phyloP scores from a whole-genome alignment of 2,113 vertebrate genomes.

The Galemys pyrenaicus region DNA sequence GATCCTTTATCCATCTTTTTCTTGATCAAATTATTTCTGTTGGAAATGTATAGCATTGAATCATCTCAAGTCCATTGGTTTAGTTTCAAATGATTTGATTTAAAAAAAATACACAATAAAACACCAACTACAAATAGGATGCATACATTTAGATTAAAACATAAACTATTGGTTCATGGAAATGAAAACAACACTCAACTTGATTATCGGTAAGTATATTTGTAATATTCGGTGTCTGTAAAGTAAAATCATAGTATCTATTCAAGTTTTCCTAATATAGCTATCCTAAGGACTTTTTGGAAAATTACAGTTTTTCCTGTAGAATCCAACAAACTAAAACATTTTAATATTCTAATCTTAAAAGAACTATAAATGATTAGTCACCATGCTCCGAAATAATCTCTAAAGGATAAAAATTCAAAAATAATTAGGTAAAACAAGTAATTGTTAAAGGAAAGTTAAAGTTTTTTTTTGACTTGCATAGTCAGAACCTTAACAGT shows the following conservation, averaged over 20 bases:
- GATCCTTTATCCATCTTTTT: slow-evolving; percentile 57
- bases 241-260: slow-evolving; percentile 32
- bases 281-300: slow-evolving; percentile 48
- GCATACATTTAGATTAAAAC: slow-evolving; percentile 73
- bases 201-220: slow-evolving; percentile 83
- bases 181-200: slow-evolving; percentile 64
- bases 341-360: neutral
- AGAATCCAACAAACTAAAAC: neutral
- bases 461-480: neutral
- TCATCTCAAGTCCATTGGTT: slow-evolving; percentile 62
- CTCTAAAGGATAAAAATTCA: neutral
- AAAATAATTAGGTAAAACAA: neutral
- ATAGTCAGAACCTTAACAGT: neutral
- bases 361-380: slow-evolving; percentile 7
- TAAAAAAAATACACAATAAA: slow-evolving; percentile 25
- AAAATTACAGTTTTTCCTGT: slow-evolving; percentile 40
- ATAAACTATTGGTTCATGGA: slow-evolving; percentile 74
- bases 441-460: neutral
- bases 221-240: slow-evolving; percentile 41
- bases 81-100: slow-evolving; percentile 58
- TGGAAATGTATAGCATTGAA: slow-evolving; percentile 48
- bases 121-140: slow-evolving; percentile 40
- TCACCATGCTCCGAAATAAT: neutral
- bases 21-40: slow-evolving; percentile 61
- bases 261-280: slow-evolving; percentile 34